These are phyloP conservation scores for Plutomurus gul DNA, from an alignment of 1,140 invertebrate species.

Conservation along the genomic window DNA sequence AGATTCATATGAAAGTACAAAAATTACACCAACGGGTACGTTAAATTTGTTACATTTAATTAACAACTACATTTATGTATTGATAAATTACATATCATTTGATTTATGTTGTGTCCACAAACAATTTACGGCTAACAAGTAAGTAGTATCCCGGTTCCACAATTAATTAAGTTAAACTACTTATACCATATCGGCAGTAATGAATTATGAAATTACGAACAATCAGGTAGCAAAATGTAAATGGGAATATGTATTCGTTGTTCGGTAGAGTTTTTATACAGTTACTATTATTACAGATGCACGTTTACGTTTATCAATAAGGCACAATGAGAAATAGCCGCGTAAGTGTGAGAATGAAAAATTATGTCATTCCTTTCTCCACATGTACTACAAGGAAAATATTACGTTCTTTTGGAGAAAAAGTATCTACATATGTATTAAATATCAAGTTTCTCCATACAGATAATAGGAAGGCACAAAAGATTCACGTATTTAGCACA, in stretches of 20 bases:
- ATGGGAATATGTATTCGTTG: slow-evolving; percentile 38
- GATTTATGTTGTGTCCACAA: neutral
- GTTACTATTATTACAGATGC: no score
- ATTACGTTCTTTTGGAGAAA: no score
- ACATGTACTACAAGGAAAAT: no score
- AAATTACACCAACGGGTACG: no score
- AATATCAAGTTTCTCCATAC: no score
- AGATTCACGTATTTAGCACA: no score
- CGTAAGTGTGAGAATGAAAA: no score
- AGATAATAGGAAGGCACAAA: no score
- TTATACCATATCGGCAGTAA: neutral
- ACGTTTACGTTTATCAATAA: no score
- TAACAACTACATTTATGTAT: neutral
- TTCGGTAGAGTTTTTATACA: slow-evolving; percentile 21
- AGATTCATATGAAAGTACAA: slow-evolving; percentile 7
- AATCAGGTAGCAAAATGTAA: slow-evolving; percentile 18
- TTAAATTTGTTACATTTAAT: neutral
- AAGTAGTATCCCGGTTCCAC: slow-evolving; percentile 3
- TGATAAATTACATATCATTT: neutral
- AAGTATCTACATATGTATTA: no score
- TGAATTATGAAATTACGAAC: neutral
- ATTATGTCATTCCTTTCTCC: no score
- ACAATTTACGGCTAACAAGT: neutral
- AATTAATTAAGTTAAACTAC: neutral
- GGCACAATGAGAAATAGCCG: neutral